Percentiles rank a stretch among this genome's conserved stretches.
phyloP scores from a whole-genome alignment of 30 jellyfish, hydroid and myxozoan species.

The Mastigias papua region DNA sequence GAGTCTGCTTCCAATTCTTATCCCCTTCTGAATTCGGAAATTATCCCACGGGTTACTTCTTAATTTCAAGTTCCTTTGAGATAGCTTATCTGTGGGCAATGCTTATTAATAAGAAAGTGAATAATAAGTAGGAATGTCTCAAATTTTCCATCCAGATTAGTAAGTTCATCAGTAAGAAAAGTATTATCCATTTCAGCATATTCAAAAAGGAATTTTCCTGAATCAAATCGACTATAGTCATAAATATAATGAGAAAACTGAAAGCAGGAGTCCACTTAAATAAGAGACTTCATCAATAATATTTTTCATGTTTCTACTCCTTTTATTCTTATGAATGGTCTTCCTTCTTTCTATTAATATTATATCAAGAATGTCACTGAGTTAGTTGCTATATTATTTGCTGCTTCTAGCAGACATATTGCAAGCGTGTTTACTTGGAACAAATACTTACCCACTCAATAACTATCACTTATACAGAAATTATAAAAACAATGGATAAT shows the following conservation, averaged over 20 bases:
- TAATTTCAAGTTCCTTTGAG: background rate
- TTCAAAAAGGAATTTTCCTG: background rate
- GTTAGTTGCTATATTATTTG: too few species aligned
- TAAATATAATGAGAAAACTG: slow-evolving; percentile 12
- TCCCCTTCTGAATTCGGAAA: background rate
- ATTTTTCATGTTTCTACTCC: too few species aligned
- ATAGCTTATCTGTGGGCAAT: background rate
- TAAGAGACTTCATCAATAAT: too few species aligned
- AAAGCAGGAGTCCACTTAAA: too few species aligned
- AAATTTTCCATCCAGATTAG: background rate
- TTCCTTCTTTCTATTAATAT: too few species aligned
- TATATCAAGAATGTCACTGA: too few species aligned
- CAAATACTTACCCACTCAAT: too few species aligned
- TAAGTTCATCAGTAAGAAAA: slow-evolving; percentile 8
- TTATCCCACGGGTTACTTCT: background rate
- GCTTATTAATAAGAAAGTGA: background rate
- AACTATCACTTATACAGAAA: too few species aligned
- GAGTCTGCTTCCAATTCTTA: background rate
- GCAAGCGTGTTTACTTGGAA: too few species aligned
- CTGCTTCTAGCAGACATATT: too few species aligned
- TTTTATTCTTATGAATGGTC: too few species aligned
- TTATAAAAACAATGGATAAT: too few species aligned
- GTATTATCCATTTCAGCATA: background rate
- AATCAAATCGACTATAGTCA: slow-evolving; percentile 11
- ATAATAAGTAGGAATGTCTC: background rate